These are phyloP conservation scores for Drosophila sordidula DNA, from an alignment of 2,888 invertebrate species.

Conservation along the genomic window DNA sequence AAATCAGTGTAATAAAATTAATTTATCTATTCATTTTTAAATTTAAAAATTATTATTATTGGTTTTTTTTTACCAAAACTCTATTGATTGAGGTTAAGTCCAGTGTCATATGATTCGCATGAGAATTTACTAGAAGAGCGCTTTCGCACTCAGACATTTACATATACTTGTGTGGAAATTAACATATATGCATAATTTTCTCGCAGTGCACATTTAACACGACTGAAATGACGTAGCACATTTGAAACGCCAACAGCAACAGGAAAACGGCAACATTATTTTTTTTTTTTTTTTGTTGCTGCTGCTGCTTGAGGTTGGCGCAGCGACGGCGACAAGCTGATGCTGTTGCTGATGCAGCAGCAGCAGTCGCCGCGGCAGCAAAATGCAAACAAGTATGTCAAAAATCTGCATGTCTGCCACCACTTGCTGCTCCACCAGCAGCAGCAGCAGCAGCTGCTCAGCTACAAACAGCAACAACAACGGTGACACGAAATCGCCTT, in stretches of 20 bases:
- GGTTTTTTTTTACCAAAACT: no score
- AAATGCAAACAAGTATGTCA: slow-evolving; percentile 81
- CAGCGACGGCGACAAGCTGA: slow-evolving; percentile 36
- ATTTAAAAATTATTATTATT: no score
- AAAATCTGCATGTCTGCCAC: slow-evolving; percentile 81
- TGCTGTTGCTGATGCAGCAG: slow-evolving; percentile 56
- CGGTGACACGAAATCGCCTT: slow-evolving; percentile 76
- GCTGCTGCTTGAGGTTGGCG: slow-evolving; percentile 36
- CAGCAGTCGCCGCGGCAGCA: slow-evolving; percentile 71
- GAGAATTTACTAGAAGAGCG: no score
- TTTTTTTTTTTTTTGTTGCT: slow-evolving; percentile 21
- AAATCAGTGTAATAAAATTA: no score
- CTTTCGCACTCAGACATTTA: background rate
- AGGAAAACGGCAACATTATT: slow-evolving; percentile 28
- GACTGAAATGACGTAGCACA: slow-evolving; percentile 63
- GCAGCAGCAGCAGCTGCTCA: slow-evolving; percentile 17
- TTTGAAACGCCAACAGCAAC: slow-evolving; percentile 54
- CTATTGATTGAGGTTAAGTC: no score
- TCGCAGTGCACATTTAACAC: slow-evolving; percentile 54
- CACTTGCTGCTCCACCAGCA: slow-evolving; percentile 64
- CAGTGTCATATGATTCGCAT: no score
- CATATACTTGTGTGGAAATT: background rate
- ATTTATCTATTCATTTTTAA: no score
- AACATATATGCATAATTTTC: slow-evolving; percentile 26
- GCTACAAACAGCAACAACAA: slow-evolving; percentile 40